Conservation (phyloP, 2,113 vertebrate species). For the Channa argus region DNA sequence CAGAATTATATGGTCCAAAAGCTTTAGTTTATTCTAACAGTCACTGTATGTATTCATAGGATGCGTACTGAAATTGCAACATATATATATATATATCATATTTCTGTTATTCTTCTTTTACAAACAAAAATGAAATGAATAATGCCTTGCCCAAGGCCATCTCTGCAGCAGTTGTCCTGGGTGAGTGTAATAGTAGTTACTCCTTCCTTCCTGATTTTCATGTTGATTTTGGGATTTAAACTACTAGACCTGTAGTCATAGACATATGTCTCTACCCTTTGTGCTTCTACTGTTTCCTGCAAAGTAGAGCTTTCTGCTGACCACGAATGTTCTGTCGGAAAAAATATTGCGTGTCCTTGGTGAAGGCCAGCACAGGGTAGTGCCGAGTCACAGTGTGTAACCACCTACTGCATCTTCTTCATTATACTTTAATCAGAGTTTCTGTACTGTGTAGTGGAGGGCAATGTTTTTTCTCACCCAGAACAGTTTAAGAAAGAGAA, state of each 20-base stretch:
- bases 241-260: conserved; percentile 19
- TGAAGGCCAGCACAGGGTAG: conserved; percentile 57
- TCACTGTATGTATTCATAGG: not conserved
- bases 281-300: conserved; percentile 25
- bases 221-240: conserved; percentile 11
- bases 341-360: conserved; percentile 67
- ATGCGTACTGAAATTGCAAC: not conserved
- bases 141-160: not conserved
- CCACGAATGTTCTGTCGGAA: conserved; percentile 69
- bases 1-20: too few species aligned
- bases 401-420: conserved; percentile 55
- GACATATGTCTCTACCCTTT: conserved; percentile 9
- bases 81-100: too few species aligned
- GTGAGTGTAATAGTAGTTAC: not conserved
- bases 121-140: too few species aligned
- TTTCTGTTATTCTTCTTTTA: too few species aligned
- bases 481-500: conserved; percentile 47
- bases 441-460: conserved; percentile 12
- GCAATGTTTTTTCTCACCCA: conserved; percentile 19
- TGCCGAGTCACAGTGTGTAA: conserved; percentile 51
- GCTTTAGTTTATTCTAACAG: too few species aligned
- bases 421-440: conserved; percentile 75
- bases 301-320: conserved; percentile 62
- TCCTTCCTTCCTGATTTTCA: not conserved
- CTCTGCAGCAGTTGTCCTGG: not conserved